These are phyloP conservation scores for Aradus depressus DNA, from an alignment of 2,888 invertebrate species.

Conservation along the genomic window DNA sequence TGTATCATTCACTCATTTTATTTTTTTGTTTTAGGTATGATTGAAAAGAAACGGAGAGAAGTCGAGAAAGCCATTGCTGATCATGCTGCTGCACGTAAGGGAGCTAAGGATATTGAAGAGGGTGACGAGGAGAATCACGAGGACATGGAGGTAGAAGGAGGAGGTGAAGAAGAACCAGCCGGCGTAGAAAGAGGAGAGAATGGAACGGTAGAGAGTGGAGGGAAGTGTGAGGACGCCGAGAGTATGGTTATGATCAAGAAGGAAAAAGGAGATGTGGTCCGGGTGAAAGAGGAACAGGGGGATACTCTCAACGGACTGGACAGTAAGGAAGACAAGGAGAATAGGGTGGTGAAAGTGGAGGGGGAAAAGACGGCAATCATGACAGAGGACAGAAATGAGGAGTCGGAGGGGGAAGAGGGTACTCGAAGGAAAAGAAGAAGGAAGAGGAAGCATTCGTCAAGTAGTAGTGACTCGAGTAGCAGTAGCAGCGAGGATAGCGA, in stretches of 20 bases:
- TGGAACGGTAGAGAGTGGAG: slow-evolving; percentile 1
- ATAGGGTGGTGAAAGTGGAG: too few species aligned
- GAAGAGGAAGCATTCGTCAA: too few species aligned
- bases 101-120: slow-evolving; percentile 29
- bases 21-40: slow-evolving; percentile 43
- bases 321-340: too few species aligned
- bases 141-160: slow-evolving; percentile 23
- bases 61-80: slow-evolving; percentile 52
- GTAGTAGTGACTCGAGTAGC: too few species aligned
- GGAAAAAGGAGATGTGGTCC: slow-evolving; percentile 10
- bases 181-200: slow-evolving; percentile 1
- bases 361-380: too few species aligned
- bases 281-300: too few species aligned
- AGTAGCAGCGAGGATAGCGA: too few species aligned
- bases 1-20: slow-evolving; percentile 22
- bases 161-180: slow-evolving; percentile 1
- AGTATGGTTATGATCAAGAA: not conserved
- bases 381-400: too few species aligned
- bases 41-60: slow-evolving; percentile 50
- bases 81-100: slow-evolving; percentile 42
- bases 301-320: too few species aligned
- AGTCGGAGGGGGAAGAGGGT: too few species aligned
- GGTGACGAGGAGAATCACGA: slow-evolving; percentile 30
- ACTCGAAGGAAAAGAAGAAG: too few species aligned
- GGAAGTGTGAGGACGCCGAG: not conserved